Percentiles rank a stretch among this genome's conserved stretches.
Conservation (phyloP, 2,797 vertebrate genomes). For the Halcyon smyrnensis region DNA sequence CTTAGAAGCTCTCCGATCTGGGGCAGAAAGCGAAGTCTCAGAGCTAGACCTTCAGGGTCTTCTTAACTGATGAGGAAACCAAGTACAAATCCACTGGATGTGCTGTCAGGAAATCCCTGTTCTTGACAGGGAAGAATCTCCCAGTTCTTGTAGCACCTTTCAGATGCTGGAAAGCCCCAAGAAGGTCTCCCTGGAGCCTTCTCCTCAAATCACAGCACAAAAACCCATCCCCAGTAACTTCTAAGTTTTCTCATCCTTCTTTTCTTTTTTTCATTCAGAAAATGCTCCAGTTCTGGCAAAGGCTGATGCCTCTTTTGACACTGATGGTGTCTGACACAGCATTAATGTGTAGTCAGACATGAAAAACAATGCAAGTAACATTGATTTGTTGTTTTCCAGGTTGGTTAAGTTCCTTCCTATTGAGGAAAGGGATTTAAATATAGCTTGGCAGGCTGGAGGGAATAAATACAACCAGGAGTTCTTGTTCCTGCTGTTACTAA, state of each 20-base stretch:
- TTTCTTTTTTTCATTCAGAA: constrained; percentile 1
- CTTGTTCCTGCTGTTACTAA: background rate
- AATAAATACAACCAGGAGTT: background rate
- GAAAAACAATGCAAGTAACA: constrained; percentile 58
- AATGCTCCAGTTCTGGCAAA: background rate
- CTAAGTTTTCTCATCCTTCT: background rate
- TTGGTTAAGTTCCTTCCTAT: constrained; percentile 44
- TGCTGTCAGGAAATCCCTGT: background rate
- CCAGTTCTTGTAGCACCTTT: background rate
- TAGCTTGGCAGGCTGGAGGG: background rate
- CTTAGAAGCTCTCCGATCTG: background rate
- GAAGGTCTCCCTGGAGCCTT: no score
- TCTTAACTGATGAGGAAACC: background rate
- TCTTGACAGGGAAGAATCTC: background rate
- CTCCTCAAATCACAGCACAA: background rate
- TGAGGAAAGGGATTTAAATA: constrained; percentile 24
- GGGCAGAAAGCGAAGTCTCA: background rate
- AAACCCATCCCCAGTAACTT: background rate
- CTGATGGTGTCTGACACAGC: constrained; percentile 50
- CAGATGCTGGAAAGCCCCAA: no score
- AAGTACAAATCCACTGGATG: background rate
- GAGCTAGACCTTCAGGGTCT: background rate
- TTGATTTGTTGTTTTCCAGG: constrained; percentile 63
- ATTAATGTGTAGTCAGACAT: constrained; percentile 61
- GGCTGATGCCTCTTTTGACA: background rate